Conservation (phyloP, 2,888 invertebrate species). For the Cabera pusaria region DNA sequence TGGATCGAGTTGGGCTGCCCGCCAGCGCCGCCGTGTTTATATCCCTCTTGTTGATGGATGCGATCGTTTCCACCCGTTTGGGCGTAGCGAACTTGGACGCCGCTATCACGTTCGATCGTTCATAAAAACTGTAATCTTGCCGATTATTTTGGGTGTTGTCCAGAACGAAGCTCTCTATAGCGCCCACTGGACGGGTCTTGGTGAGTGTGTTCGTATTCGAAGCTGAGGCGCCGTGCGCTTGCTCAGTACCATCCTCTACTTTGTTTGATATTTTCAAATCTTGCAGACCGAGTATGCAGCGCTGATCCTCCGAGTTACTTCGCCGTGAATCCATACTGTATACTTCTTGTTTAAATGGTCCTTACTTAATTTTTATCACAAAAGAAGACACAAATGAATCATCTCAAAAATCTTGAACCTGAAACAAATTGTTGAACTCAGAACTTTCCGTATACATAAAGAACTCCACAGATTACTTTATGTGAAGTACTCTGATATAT, state of each 20-base stretch:
- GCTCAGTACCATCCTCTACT: constrained; percentile 77
- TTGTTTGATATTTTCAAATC: constrained; percentile 79
- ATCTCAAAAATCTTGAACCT: constrained; percentile 48
- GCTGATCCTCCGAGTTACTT: constrained; percentile 69
- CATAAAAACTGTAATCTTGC: constrained; percentile 81
- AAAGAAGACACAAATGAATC: constrained; percentile 51
- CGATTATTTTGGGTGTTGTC: constrained; percentile 76
- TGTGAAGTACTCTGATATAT: constrained; percentile 1
- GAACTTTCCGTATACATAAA: too few relatives aligned
- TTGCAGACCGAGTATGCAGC: constrained; percentile 75
- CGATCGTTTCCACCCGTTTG: constrained; percentile 87
- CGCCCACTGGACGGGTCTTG: constrained; percentile 84
- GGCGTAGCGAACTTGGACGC: constrained; percentile 91
- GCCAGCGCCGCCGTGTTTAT: constrained; percentile 66
- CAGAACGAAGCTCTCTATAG: constrained; percentile 86
- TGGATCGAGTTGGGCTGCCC: constrained; percentile 84
- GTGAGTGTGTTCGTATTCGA: constrained; percentile 62
- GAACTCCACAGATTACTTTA: constrained; percentile 1
- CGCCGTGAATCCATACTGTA: constrained; percentile 67
- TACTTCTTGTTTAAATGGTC: constrained; percentile 2
- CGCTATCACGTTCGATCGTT: constrained; percentile 89
- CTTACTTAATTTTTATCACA: constrained; percentile 28
- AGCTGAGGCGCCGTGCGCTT: constrained; percentile 71
- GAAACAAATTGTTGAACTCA: constrained; percentile 38
- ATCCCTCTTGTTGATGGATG: constrained; percentile 71